A percentile compares a stretch with the other conserved stretches of the same genome.
phyloP scores from a whole-genome alignment of 1,140 invertebrate species.

The Pseudomyrmex dendroicus region DNA sequence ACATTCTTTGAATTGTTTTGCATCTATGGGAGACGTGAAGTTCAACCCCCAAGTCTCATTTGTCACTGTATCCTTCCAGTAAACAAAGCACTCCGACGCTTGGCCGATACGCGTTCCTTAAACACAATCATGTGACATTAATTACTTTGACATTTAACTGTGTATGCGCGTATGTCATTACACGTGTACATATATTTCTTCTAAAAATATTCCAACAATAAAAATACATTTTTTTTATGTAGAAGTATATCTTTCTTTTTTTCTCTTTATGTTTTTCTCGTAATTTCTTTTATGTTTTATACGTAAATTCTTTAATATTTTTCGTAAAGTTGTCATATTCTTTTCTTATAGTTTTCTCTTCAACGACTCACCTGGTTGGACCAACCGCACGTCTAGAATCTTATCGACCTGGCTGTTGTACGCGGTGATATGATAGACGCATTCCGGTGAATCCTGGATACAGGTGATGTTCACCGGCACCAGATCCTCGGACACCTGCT shows the following conservation, averaged over 20 bases:
- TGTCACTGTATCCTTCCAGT: constrained; percentile 98
- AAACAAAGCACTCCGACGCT: constrained; percentile 99
- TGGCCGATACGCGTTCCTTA: constrained; percentile 97
- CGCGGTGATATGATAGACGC: constrained; percentile 98
- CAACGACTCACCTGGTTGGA: constrained; percentile 93
- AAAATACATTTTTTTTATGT: neutral
- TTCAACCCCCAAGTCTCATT: constrained; percentile 99
- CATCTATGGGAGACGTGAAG: constrained; percentile 98
- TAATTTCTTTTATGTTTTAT: no score
- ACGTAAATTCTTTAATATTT: no score
- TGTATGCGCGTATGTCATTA: no score
- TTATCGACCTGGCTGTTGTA: constrained; percentile 99
- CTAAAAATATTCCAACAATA: neutral
- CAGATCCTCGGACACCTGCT: constrained; percentile 98
- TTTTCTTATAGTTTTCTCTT: neutral
- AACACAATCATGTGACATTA: constrained; percentile 30
- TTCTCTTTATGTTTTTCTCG: no score
- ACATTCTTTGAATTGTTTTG: constrained; percentile 98
- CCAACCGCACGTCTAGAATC: constrained; percentile 97
- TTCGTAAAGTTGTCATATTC: neutral
- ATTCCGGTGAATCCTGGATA: constrained; percentile 97
- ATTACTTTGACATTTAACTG: constrained; percentile 2
- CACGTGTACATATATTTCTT: no score
- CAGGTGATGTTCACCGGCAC: constrained; percentile 99
- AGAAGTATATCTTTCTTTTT: no score